Percentiles rank a stretch among this genome's conserved stretches.
These are phyloP conservation scores for Nycteola revayana DNA, from an alignment of 2,888 invertebrate species.

Conservation along the genomic window DNA sequence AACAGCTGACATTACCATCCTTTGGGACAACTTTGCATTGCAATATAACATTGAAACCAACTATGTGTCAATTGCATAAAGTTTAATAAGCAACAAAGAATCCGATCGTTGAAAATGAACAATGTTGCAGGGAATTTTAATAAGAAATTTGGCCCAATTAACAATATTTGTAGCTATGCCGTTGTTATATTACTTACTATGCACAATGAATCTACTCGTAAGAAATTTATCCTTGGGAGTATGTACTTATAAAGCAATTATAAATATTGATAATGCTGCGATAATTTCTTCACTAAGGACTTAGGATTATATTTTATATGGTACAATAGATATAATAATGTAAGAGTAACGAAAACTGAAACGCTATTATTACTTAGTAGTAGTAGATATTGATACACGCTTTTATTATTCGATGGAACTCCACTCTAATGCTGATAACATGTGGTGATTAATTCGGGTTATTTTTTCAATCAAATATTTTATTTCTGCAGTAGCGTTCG, in stretches of 20 bases:
- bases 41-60: conserved; percentile 16
- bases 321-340: too few relatives aligned
- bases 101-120: conserved; percentile 5
- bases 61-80: conserved; percentile 8
- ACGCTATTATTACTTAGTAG: too few relatives aligned
- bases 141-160: conserved; percentile 23
- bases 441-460: too few relatives aligned
- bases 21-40: conserved; percentile 37
- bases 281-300: conserved; percentile 15
- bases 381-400: too few relatives aligned
- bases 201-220: conserved; percentile 4
- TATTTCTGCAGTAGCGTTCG: too few relatives aligned
- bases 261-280: conserved; percentile 13
- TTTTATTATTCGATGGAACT: too few relatives aligned
- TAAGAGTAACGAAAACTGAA: too few relatives aligned
- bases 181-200: conserved; percentile 11
- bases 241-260: not conserved
- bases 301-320: too few relatives aligned
- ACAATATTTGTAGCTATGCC: conserved; percentile 14
- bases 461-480: conserved; percentile 25
- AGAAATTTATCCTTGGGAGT: conserved; percentile 19
- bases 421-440: too few relatives aligned
- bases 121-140: conserved; percentile 15
- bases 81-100: conserved; percentile 9
- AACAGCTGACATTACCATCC: conserved; percentile 35